These are phyloP conservation scores for Enteromius fasciolatus DNA, from an alignment of 2,797 vertebrate species.

Conservation along the genomic window DNA sequence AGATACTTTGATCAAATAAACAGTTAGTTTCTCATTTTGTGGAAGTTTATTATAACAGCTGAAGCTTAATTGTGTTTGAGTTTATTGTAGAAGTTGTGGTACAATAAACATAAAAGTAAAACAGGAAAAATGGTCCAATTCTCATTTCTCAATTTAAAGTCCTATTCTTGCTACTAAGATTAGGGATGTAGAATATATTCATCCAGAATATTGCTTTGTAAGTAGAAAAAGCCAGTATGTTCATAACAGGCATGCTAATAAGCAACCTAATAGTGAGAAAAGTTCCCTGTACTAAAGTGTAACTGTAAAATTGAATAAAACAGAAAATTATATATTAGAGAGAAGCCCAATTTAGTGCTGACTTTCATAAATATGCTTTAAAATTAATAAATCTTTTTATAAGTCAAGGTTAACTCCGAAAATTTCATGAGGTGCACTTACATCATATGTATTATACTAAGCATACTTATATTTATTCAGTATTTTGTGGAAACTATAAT, in stretches of 20 bases:
- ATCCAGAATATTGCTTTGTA: too few species aligned
- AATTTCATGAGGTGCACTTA: background rate
- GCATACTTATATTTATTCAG: too few species aligned
- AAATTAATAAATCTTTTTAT: background rate
- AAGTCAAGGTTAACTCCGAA: background rate
- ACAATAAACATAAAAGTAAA: background rate
- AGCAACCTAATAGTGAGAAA: too few species aligned
- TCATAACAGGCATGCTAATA: background rate
- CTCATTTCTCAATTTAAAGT: background rate
- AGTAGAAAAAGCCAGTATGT: background rate
- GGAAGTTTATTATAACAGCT: background rate
- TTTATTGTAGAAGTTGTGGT: background rate
- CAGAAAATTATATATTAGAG: background rate
- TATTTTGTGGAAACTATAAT: too few species aligned
- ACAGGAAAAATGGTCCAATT: background rate
- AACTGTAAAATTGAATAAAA: background rate
- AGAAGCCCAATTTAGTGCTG: background rate
- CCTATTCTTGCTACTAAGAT: background rate
- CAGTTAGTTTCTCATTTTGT: background rate
- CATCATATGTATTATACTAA: background rate
- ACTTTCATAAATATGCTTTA: background rate
- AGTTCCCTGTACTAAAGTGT: too few species aligned
- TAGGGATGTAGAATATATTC: too few species aligned
- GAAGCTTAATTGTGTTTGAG: background rate
- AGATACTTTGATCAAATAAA: constrained; percentile 9